A percentile compares a stretch with the other conserved stretches of the same genome.
phyloP scores from a whole-genome alignment of 1,140 invertebrate species.

The Hyposmocoma kahamanoa region DNA sequence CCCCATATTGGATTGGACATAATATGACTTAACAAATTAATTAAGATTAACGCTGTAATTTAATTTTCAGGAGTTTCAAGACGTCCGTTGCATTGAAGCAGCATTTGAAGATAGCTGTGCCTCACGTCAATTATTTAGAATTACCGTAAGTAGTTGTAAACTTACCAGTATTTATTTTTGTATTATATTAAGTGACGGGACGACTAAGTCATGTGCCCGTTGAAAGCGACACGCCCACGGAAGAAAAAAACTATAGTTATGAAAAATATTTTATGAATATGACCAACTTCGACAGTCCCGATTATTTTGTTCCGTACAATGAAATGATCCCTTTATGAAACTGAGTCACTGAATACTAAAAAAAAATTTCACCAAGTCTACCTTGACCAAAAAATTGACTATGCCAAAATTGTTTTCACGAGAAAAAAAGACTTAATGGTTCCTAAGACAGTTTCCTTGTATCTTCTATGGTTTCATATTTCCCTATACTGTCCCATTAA shows the following conservation, averaged over 20 bases:
- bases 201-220: background rate
- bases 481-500: background rate
- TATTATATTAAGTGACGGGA: background rate
- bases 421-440: background rate
- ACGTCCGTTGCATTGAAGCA: conserved; percentile 32
- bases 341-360: background rate
- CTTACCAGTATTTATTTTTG: background rate
- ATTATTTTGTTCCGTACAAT: background rate
- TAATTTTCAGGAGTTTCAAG: conserved; percentile 46
- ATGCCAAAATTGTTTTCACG: background rate
- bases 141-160: conserved; percentile 36
- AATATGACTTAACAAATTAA: background rate
- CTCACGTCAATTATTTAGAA: conserved; percentile 38
- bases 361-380: background rate
- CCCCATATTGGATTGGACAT: background rate
- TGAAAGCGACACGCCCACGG: background rate
- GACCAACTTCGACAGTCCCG: too few species aligned
- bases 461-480: background rate
- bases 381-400: background rate
- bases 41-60: background rate
- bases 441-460: background rate
- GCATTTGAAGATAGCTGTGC: conserved; percentile 37
- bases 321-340: background rate
- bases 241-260: background rate
- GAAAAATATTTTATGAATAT: too few species aligned